Base-by-base conservation (phyloP, 2,888 invertebrate species). In the Pimpla rufipes region DNA sequence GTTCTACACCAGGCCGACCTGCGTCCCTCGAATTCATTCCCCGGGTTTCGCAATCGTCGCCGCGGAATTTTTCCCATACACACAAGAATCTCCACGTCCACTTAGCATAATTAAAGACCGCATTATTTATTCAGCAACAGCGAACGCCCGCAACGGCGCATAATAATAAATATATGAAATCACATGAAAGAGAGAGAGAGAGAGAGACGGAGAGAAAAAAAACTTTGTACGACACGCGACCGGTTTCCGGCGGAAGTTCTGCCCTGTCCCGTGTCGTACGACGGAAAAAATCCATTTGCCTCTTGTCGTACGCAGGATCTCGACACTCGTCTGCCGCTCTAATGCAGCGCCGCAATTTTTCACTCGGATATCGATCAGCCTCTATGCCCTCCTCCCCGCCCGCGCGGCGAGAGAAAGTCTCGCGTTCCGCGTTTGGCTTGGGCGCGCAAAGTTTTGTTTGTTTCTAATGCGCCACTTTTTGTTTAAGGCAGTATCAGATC, bases 301-400 rank as follows among this genome's bases (percentile, higher is more conserved):
- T 57, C 71, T 66, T 55, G 67, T 78, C 57, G 21, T 45, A 13
- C 29, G 45, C 57, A 29, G 57, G 45, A 81, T 76, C 55, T 64
- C 50, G 50, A 45, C 42, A 42, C 7, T 59, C 47, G 29, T 45
- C 35, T 5, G 68, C 37, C 16, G 59, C 73, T 59, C 29, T 40
- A 45, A 59, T 16, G n/a, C 13, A 13, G 23, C 29, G 47, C 35
- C 8, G 7, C 52, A 40, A 42, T 64, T 16, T 35, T 76, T 59
- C n/a, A 55, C 11, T 37, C 16, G 42, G 70, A 76, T 81, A 64
- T 70, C 45, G 55, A 81, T 81, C 75, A 74, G 40, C 66, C 16
- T 62, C 52, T 67, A 37, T 23, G 2, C 5, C 29, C 29, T 29
- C 5, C 29, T 5, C 29, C 29, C 29, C 5, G 5, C 5, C n/a